Percentiles rank a stretch among this genome's conserved stretches.
Evolutionary conservation across 1,140 invertebrate genomes (phyloP).

Genomic region (Bombus waltoni): DNA sequence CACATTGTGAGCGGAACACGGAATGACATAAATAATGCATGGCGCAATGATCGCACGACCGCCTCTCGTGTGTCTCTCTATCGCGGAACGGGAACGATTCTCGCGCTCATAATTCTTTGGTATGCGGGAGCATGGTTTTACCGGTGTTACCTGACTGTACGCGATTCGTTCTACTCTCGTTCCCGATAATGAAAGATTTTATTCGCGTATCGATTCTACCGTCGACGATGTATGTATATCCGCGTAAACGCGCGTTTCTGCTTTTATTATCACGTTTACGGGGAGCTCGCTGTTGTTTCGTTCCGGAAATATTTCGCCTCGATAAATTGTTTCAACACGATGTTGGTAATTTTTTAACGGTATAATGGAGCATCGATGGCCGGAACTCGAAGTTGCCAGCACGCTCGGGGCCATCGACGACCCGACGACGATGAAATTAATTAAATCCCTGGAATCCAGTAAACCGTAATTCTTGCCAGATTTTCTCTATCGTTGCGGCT

Average conservation of each 20-base stretch:
- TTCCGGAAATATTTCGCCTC: conserved; percentile 13
- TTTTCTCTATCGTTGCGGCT: too few species aligned
- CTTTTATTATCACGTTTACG: conserved; percentile 24
- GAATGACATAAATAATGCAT: conserved; percentile 82
- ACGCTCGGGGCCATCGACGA: too few species aligned
- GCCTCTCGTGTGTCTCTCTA: conserved; percentile 4
- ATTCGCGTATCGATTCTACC: conserved; percentile 7
- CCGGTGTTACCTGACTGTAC: not conserved
- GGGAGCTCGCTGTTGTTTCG: not conserved
- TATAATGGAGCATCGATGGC: too few species aligned
- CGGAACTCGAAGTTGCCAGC: too few species aligned
- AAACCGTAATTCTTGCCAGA: too few species aligned
- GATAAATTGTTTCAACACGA: not conserved
- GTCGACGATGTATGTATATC: conserved; percentile 1
- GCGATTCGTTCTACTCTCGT: conserved; percentile 40
- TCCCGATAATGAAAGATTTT: conserved; percentile 28
- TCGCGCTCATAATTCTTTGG: conserved; percentile 64
- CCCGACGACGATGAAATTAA: too few species aligned
- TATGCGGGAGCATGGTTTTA: conserved; percentile 24
- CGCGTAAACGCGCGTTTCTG: not conserved
- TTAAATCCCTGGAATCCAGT: too few species aligned
- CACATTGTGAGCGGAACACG: conserved; percentile 71
- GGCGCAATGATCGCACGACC: conserved; percentile 76
- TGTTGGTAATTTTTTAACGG: conserved; percentile 14
- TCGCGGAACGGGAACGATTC: conserved; percentile 62